These are phyloP conservation scores for Atractosteus spatula DNA, from an alignment of 2,113 vertebrate species.

Conservation along the genomic window DNA sequence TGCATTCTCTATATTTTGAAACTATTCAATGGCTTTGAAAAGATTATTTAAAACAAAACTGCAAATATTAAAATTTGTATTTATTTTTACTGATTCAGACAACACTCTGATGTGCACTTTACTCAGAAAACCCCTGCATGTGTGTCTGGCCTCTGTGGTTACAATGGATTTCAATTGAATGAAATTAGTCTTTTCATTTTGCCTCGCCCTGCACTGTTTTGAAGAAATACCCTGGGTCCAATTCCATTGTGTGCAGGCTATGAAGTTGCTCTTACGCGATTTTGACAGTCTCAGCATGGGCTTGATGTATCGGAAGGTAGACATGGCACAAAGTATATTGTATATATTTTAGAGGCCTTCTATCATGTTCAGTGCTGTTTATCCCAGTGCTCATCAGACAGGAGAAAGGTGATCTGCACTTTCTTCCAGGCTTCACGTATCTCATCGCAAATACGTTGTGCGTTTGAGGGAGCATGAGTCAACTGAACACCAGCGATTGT, in stretches of 20 bases:
- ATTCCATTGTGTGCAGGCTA: constrained; percentile 35
- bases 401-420: not conserved
- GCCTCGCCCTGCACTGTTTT: constrained; percentile 48
- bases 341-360: constrained; percentile 56
- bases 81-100: not conserved
- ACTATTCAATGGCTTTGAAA: too few relatives aligned
- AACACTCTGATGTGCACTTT: not conserved
- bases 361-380: constrained; percentile 42
- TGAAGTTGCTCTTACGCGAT: constrained; percentile 34
- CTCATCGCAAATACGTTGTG: not conserved
- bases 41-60: too few relatives aligned
- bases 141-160: not conserved
- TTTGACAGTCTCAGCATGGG: constrained; percentile 61
- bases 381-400: not conserved
- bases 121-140: not conserved
- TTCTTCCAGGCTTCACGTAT: not conserved
- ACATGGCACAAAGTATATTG: constrained; percentile 46
- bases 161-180: constrained; percentile 19
- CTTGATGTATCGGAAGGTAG: constrained; percentile 55
- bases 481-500: not conserved
- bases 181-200: constrained; percentile 32
- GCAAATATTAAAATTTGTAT: too few relatives aligned
- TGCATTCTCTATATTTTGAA: too few relatives aligned
- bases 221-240: constrained; percentile 52
- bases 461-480: not conserved